Conservation (phyloP, 64 coral and sea anemone species). For the Porites australiensis region DNA sequence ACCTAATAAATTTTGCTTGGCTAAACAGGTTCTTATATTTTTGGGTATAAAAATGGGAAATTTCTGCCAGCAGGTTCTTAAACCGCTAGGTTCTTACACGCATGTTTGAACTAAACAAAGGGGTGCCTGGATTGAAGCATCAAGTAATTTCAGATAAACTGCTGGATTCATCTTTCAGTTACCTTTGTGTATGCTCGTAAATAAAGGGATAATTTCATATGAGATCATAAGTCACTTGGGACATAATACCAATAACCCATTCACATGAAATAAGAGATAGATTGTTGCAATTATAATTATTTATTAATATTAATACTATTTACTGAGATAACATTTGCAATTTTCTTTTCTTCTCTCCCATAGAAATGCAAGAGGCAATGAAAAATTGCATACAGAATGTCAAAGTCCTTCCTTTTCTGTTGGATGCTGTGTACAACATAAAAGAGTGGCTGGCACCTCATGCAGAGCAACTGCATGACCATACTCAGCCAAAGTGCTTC, state of each 20-base stretch:
- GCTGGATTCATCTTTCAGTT: neutral
- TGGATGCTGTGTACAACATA: conserved; percentile 15
- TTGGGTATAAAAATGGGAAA: no score
- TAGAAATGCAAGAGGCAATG: neutral
- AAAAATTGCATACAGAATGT: neutral
- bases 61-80: no score
- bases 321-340: no score
- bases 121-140: neutral
- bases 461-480: conserved; percentile 25
- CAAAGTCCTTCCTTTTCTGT: conserved; percentile 1
- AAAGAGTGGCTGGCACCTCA: conserved; percentile 17
- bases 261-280: neutral
- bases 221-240: neutral
- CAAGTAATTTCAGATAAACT: no score
- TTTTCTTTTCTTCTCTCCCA: neutral
- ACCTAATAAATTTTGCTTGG: no score
- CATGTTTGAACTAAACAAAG: no score
- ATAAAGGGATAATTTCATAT: conserved; percentile 1
- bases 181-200: neutral
- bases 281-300: neutral
- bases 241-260: neutral
- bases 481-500: conserved; percentile 34
- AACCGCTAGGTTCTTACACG: no score
- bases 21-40: no score
- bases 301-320: neutral